These are phyloP conservation scores for Melanostoma mellinum DNA, from an alignment of 2,888 invertebrate species.

Conservation along the genomic window DNA sequence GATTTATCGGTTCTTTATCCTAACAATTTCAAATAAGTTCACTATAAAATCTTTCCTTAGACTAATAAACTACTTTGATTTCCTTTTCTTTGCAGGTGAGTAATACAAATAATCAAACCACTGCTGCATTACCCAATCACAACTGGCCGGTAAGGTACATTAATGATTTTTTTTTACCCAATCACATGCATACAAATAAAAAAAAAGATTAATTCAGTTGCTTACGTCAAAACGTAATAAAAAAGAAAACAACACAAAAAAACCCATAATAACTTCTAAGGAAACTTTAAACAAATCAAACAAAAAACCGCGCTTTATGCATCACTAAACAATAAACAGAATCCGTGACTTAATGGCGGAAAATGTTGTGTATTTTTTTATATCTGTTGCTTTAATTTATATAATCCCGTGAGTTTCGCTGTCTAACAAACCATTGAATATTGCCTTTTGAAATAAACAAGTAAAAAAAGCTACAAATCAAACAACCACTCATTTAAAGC, in stretches of 20 bases:
- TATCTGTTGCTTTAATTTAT: too few relatives aligned
- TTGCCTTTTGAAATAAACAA: constrained; percentile 19
- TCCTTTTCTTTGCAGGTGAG: constrained; percentile 63
- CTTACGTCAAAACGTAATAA: constrained; percentile 33
- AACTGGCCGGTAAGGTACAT: constrained; percentile 12
- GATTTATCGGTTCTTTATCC: too few relatives aligned
- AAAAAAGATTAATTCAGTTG: constrained; percentile 2
- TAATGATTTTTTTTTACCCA: background rate
- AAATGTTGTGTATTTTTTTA: constrained; percentile 25
- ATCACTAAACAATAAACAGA: constrained; percentile 62
- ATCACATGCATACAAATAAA: background rate
- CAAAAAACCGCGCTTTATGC: constrained; percentile 43
- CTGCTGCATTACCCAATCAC: too few relatives aligned
- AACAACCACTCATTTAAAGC: constrained; percentile 62
- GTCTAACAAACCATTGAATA: constrained; percentile 29
- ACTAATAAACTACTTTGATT: constrained; percentile 26
- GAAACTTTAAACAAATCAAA: constrained; percentile 23
- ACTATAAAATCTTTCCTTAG: background rate
- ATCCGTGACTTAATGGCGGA: constrained; percentile 61
- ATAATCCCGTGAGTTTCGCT: constrained; percentile 15
- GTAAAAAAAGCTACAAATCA: constrained; percentile 4
- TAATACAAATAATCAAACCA: background rate
- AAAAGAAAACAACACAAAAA: constrained; percentile 2
- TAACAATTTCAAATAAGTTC: too few relatives aligned
- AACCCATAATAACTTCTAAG: constrained; percentile 12